phyloP scores from a whole-genome alignment of 2,888 invertebrate genomes.

The Drosophila nigricruria region DNA sequence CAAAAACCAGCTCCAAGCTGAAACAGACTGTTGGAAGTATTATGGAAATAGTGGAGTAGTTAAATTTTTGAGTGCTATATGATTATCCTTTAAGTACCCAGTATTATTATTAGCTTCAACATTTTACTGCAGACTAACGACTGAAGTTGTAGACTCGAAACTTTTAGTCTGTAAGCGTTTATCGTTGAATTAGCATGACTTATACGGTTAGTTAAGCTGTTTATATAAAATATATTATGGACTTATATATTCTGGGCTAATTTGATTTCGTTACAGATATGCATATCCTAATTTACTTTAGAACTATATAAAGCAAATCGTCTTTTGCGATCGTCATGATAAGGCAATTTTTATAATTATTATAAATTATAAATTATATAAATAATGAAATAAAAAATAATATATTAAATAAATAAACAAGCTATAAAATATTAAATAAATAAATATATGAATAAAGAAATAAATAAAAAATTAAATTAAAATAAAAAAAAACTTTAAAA shows the following conservation, averaged over 20 bases:
- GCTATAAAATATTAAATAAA: background rate
- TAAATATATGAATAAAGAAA: background rate
- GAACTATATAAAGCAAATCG: too few species aligned
- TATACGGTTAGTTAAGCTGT: background rate
- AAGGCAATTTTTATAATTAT: background rate
- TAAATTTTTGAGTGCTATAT: background rate
- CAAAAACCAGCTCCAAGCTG: background rate
- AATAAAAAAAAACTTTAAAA: too few species aligned
- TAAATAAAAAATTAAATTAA: background rate
- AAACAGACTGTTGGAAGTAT: background rate
- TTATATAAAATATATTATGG: too few species aligned
- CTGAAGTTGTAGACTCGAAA: background rate
- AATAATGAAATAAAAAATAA: background rate
- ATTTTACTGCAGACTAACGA: background rate
- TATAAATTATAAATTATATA: background rate
- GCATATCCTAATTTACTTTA: background rate
- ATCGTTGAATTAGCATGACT: background rate
- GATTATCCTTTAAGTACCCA: conserved; percentile 12
- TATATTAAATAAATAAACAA: background rate
- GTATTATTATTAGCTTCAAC: background rate
- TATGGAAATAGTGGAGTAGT: background rate
- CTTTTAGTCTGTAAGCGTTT: too few species aligned
- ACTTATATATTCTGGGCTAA: too few species aligned
- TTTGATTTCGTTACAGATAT: background rate
- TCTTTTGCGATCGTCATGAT: background rate